phyloP scores from a whole-genome alignment of 2,113 vertebrate genomes.

The Pagrus major region DNA sequence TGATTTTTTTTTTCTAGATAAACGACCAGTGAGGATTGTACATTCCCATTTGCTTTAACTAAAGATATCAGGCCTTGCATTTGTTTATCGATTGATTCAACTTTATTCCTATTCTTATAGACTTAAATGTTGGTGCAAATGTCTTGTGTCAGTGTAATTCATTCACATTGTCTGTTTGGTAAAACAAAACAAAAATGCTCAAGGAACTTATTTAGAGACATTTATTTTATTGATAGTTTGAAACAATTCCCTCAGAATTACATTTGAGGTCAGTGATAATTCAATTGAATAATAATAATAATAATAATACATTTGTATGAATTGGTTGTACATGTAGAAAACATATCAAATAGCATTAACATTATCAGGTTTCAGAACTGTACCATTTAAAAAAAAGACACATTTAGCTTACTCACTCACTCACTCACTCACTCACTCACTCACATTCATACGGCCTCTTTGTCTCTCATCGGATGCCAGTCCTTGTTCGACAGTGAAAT shows the following conservation, averaged over 20 bases:
- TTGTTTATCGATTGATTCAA: background rate
- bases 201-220: background rate
- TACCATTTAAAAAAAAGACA: background rate
- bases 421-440: background rate
- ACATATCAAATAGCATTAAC: conserved; percentile 20
- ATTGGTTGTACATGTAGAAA: conserved; percentile 19
- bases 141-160: background rate
- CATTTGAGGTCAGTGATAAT: background rate
- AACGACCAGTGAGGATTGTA: background rate
- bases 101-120: background rate
- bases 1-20: background rate
- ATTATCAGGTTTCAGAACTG: conserved; percentile 1
- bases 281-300: too few species aligned
- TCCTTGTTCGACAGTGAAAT: conserved; percentile 66
- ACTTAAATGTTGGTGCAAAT: background rate
- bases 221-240: conserved; percentile 10
- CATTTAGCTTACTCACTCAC: background rate
- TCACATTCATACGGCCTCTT: conserved; percentile 43
- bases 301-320: conserved; percentile 2
- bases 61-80: background rate
- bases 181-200: background rate
- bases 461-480: conserved; percentile 40
- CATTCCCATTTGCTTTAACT: accelerated
- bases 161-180: background rate
- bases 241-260: conserved; percentile 2